Conservation (phyloP, 2,797 vertebrate genomes). For the Serranus cabrilla region DNA sequence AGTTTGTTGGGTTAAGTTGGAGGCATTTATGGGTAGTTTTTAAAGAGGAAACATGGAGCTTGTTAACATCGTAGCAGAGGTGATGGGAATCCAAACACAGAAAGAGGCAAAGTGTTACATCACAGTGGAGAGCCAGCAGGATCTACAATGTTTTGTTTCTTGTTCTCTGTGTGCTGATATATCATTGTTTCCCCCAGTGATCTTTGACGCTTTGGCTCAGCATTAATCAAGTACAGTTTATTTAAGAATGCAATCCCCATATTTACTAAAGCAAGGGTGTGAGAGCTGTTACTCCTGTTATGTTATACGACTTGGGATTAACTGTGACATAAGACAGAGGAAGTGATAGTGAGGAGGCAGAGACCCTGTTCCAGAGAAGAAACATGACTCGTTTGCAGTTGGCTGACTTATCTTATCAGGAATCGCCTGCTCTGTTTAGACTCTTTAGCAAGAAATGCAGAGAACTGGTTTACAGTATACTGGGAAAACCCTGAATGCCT, state of each 20-base stretch:
- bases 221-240: slow-evolving; percentile 43
- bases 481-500: background rate
- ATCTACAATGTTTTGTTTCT: slow-evolving; percentile 7
- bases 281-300: slow-evolving; percentile 3
- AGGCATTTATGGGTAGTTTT: slow-evolving; percentile 12
- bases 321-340: slow-evolving; percentile 54
- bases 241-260: slow-evolving; percentile 43
- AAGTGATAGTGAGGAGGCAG: slow-evolving; percentile 34
- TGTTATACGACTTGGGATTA: slow-evolving; percentile 20
- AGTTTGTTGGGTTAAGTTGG: background rate
- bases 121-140: background rate
- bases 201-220: slow-evolving; percentile 13
- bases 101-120: background rate
- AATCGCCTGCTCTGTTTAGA: slow-evolving; percentile 55
- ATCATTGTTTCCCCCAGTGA: slow-evolving; percentile 27
- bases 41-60: slow-evolving; percentile 15
- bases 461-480: slow-evolving; percentile 17
- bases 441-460: slow-evolving; percentile 42
- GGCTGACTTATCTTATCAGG: slow-evolving; percentile 67
- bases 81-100: slow-evolving; percentile 37
- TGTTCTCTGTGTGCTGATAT: background rate
- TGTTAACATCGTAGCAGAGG: slow-evolving; percentile 22
- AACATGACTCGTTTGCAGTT: slow-evolving; percentile 51
- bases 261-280: slow-evolving; percentile 42
- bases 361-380: slow-evolving; percentile 30